A percentile compares a stretch with the other conserved stretches of the same genome.
Evolutionary conservation across 2,888 invertebrate species (phyloP).

Genomic region (Hydroisotoma schaefferi): DNA sequence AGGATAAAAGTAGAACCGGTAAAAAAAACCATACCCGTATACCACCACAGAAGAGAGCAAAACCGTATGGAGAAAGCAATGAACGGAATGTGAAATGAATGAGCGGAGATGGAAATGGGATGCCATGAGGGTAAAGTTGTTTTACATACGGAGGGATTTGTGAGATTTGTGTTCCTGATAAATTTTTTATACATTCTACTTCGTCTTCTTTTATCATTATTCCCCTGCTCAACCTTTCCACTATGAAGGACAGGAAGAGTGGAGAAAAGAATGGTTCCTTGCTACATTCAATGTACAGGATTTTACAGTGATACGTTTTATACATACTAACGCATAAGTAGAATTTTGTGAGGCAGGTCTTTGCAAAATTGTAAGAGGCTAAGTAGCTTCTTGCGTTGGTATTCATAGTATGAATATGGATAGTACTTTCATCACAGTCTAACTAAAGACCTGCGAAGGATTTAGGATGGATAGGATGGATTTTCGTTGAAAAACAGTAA

Average conservation of each 20-base stretch:
- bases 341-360: too few species aligned
- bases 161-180: slow-evolving; percentile 8
- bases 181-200: slow-evolving; percentile 7
- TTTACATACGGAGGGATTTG: slow-evolving; percentile 23
- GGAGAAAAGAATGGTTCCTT: neutral
- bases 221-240: neutral
- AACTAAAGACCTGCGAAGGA: too few species aligned
- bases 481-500: too few species aligned
- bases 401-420: too few species aligned
- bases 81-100: slow-evolving; percentile 21
- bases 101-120: slow-evolving; percentile 10
- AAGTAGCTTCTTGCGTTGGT: too few species aligned
- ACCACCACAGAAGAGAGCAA: too few species aligned
- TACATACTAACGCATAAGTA: neutral
- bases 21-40: too few species aligned
- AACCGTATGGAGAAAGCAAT: slow-evolving; percentile 13
- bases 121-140: slow-evolving; percentile 20
- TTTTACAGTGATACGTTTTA: neutral
- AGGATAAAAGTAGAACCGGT: neutral
- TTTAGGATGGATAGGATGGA: too few species aligned
- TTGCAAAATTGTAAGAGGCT: too few species aligned
- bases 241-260: neutral
- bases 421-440: too few species aligned
- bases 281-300: neutral
- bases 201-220: neutral